Percentiles rank a stretch among this genome's conserved stretches.
Evolutionary conservation across 2,113 vertebrate genomes (phyloP).

Genomic region (Mixornis gularis): DNA sequence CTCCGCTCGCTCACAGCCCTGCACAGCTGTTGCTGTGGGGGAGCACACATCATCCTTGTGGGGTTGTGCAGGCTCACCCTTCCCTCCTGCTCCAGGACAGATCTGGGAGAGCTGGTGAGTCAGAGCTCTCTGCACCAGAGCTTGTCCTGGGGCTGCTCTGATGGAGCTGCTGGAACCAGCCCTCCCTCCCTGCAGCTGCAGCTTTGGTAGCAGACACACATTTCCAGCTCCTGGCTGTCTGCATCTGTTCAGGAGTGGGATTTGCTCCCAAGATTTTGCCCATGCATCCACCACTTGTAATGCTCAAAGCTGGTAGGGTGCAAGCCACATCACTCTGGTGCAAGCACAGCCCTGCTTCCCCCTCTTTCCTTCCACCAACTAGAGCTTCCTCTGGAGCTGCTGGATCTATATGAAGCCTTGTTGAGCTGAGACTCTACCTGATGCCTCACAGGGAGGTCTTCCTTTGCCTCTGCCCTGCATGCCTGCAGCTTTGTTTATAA

Average conservation of each 20-base stretch:
- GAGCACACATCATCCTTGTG: fast-evolving
- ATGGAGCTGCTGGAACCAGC: neutral
- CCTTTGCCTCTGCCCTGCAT: neutral
- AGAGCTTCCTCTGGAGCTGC: neutral
- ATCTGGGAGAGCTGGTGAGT: neutral
- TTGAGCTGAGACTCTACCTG: neutral
- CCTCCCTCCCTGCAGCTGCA: neutral
- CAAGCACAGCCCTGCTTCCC: neutral
- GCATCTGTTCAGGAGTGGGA: neutral
- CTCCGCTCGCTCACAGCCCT: neutral
- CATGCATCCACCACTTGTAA: neutral
- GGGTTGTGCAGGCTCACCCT: neutral
- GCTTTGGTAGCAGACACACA: neutral
- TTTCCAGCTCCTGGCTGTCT: neutral
- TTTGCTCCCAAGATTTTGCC: neutral
- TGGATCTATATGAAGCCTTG: neutral
- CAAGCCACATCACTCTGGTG: neutral
- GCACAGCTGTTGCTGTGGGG: neutral
- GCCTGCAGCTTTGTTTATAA: neutral
- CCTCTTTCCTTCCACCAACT: neutral
- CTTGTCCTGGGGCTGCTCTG: neutral
- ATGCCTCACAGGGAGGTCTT: neutral
- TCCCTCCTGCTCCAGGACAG: neutral
- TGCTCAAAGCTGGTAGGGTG: fast-evolving
- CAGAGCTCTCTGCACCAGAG: neutral